Percentiles rank a stretch among this genome's conserved stretches.
Conservation (phyloP, 2,888 invertebrate genomes). For the Nymphalis c-album region DNA sequence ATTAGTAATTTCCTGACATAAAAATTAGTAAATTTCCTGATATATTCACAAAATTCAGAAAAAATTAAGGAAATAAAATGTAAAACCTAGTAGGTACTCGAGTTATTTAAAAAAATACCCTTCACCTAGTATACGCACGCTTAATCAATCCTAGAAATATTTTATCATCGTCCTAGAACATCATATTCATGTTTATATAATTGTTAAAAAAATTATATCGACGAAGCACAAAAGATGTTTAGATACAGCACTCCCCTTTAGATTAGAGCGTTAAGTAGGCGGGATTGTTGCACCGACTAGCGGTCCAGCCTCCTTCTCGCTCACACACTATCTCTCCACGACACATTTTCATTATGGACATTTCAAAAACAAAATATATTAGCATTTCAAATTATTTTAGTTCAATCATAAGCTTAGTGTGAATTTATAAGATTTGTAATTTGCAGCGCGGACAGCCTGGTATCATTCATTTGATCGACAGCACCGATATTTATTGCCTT, state of each 20-base stretch:
- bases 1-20: no score
- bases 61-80: no score
- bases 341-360: slow-evolving; percentile 16
- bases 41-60: no score
- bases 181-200: background rate
- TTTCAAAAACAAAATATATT: slow-evolving; percentile 4
- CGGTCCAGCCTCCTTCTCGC: slow-evolving; percentile 55
- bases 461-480: slow-evolving; percentile 9
- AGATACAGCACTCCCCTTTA: slow-evolving; percentile 42
- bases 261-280: slow-evolving; percentile 53
- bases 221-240: slow-evolving; percentile 36
- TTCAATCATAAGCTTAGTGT: slow-evolving; percentile 13
- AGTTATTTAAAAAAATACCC: no score
- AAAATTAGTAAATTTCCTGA: no score
- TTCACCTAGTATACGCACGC: no score
- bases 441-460: slow-evolving; percentile 1
- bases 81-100: no score
- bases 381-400: background rate
- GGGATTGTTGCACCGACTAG: slow-evolving; percentile 60
- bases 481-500: slow-evolving; percentile 13
- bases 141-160: background rate
- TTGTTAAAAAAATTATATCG: slow-evolving; percentile 32
- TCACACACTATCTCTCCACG: slow-evolving; percentile 40
- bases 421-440: slow-evolving; percentile 45
- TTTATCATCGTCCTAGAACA: background rate